Evolutionary conservation across 30 jellyfish, hydroid and myxozoan species (phyloP).

Genomic region (Clytia hemisphaerica): DNA sequence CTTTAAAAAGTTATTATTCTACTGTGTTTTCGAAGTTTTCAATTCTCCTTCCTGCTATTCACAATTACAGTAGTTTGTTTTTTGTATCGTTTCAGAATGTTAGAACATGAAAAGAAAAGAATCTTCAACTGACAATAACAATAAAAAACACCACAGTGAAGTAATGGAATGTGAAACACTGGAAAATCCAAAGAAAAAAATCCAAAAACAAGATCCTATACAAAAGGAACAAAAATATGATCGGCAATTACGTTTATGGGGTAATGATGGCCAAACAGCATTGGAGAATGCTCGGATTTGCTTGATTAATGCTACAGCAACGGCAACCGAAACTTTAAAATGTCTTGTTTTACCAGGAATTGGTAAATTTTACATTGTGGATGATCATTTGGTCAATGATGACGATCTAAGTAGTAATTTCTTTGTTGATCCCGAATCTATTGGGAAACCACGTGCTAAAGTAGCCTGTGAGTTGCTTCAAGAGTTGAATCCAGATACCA

Average conservation of each 20-base stretch:
- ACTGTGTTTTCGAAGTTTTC: too few relatives aligned
- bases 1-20: too few relatives aligned
- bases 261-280: slow-evolving; percentile 78
- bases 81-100: background rate
- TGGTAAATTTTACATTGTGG: slow-evolving; percentile 60
- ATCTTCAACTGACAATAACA: slow-evolving; percentile 4
- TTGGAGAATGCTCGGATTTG: slow-evolving; percentile 78
- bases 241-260: slow-evolving; percentile 92
- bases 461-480: slow-evolving; percentile 59
- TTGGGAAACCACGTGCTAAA: slow-evolving; percentile 69
- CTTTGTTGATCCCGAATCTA: background rate
- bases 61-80: too few relatives aligned
- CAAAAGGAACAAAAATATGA: slow-evolving; percentile 72
- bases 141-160: background rate
- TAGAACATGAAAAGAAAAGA: slow-evolving; percentile 81
- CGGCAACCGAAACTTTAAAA: slow-evolving; percentile 79
- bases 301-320: slow-evolving; percentile 80
- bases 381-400: slow-evolving; percentile 33
- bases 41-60: too few relatives aligned
- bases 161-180: slow-evolving; percentile 21
- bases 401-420: slow-evolving; percentile 72
- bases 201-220: slow-evolving; percentile 34
- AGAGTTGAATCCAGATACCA: slow-evolving; percentile 71
- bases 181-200: slow-evolving; percentile 43
- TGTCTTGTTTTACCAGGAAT: slow-evolving; percentile 84